Base-by-base conservation (phyloP, 2,113 vertebrate species). In the Amphiprion ocellaris region DNA sequence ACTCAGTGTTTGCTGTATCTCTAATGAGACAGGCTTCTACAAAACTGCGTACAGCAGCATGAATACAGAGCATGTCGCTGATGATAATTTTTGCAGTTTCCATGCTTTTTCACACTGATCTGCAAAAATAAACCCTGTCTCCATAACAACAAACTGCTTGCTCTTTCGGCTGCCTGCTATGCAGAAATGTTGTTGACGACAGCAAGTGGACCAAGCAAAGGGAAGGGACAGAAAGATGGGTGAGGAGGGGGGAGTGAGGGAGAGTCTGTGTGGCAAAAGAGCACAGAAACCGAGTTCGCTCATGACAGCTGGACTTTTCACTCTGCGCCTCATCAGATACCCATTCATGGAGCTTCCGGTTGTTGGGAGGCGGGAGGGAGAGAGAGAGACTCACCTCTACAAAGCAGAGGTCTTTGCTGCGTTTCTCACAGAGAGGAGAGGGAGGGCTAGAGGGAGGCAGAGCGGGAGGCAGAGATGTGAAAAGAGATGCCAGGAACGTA, bases 281-380 rank as follows among this genome's bases (percentile, higher is more conserved):
- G 64, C 41, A 50, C 49, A 64, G 60, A 74, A 72, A 49, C 50
- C 55, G 78, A 83, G 69, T 87, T 86, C 72, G 83, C 72, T 71
- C 53, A 64, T 50, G 68, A 91, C 89, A 89, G 89, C 89, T 90
- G 91, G 86, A 89, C 82, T 84, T 84, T 84, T 85, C 81, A 54
- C 69, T 49, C 37, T 41, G 77, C 41, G 80, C 71, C 70, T 85
- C 82, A 82, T 89, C 77, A 69, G 3, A 87, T 86, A 82, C 74
- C 88, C 91, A 92, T 94, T 92, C 83, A 90, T 82, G 88, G 92
- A 82, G 86, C 89, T 94, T 94, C 93, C 93, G 91, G 89, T 83
- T 82, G 81, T 71, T 66, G 21, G 63, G 54, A 74, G 83, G 84
- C 8, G 66, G 75, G 71, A 44, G 79, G 74, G 83, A 87, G 56